Evolutionary conservation across 2,797 vertebrate species (phyloP).

Genomic region (Melanotaenia boesemani): DNA sequence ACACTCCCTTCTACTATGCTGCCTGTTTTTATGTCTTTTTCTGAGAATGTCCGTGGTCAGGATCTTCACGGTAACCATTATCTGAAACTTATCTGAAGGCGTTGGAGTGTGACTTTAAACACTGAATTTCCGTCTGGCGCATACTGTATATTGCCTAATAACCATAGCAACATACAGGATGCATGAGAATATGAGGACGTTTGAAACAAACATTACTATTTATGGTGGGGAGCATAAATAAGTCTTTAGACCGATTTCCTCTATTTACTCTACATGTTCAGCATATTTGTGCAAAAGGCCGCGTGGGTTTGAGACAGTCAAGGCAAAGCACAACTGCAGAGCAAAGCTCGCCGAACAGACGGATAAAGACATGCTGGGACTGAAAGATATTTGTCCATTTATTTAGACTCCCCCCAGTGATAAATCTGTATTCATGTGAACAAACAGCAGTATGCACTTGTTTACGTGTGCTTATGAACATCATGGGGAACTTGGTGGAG

Average conservation of each 20-base stretch:
- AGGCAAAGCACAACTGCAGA: conserved; percentile 44
- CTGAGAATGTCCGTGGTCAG: too few relatives aligned
- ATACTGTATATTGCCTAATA: too few relatives aligned
- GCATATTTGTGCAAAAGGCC: conserved; percentile 39
- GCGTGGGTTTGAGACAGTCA: conserved; percentile 42
- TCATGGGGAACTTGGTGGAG: conserved; percentile 42
- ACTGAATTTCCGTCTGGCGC: too few relatives aligned
- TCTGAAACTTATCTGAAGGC: too few relatives aligned
- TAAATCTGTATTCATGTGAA: conserved; percentile 61
- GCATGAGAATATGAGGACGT: background rate
- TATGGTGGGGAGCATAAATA: background rate
- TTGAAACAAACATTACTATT: background rate
- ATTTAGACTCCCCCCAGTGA: conserved; percentile 30
- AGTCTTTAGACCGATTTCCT: background rate
- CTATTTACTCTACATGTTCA: conserved; percentile 39
- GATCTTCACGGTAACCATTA: too few relatives aligned
- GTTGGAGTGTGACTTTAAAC: too few relatives aligned
- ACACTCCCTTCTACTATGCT: too few relatives aligned
- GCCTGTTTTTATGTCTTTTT: too few relatives aligned
- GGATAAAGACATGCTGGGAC: conserved; percentile 52
- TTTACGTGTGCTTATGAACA: conserved; percentile 51
- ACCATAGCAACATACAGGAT: too few relatives aligned
- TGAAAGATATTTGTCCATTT: conserved; percentile 54
- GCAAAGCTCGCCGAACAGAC: conserved; percentile 48
- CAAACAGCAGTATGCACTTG: conserved; percentile 45